Conservation (phyloP, 2,888 invertebrate species). For the Xanthorhoe spadicearia region DNA sequence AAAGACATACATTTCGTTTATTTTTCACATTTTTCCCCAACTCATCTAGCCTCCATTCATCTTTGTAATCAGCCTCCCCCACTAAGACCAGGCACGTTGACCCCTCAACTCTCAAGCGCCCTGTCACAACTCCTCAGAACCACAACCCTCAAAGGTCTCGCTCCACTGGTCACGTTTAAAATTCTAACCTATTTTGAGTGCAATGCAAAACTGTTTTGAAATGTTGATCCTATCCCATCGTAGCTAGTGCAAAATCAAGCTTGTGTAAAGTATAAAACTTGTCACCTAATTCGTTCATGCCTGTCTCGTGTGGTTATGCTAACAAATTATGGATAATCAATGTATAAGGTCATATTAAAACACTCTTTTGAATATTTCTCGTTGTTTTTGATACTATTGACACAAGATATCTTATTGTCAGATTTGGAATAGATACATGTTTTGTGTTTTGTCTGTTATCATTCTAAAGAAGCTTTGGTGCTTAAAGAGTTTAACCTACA, state of each 20-base stretch:
- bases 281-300: too few species aligned
- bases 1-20: background rate
- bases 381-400: too few species aligned
- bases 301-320: too few species aligned
- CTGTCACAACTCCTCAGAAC: slow-evolving; percentile 25
- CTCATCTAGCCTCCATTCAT: slow-evolving; percentile 47
- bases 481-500: too few species aligned
- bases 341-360: too few species aligned
- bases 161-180: slow-evolving; percentile 57
- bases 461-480: too few species aligned
- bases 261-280: background rate
- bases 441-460: too few species aligned
- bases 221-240: slow-evolving; percentile 45
- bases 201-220: slow-evolving; percentile 59
- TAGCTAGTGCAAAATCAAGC: background rate
- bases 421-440: too few species aligned
- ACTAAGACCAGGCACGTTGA: slow-evolving; percentile 56
- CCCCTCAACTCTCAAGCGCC: slow-evolving; percentile 37
- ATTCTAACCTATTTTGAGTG: slow-evolving; percentile 62
- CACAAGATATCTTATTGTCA: too few species aligned
- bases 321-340: too few species aligned
- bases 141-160: slow-evolving; percentile 40
- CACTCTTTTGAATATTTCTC: too few species aligned
- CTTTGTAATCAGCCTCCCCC: slow-evolving; percentile 43
- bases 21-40: background rate